Base-by-base conservation (phyloP, 2,888 invertebrate genomes). In the Rhamphomyia laevipes region DNA sequence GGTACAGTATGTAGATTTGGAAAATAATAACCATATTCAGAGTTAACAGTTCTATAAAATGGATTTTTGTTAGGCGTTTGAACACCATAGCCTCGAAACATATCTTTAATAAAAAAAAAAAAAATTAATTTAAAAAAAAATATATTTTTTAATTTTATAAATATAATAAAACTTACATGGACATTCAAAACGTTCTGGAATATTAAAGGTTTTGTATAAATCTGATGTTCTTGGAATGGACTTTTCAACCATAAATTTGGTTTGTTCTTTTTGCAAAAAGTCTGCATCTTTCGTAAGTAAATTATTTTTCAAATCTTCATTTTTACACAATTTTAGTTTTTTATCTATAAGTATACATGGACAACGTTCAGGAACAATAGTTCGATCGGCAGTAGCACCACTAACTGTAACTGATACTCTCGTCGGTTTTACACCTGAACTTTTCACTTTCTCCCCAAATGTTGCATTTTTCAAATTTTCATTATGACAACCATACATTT, bases 1-100 rank as follows among this genome's bases (percentile, higher is more conserved):
- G 70, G 68, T 41, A 69, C 65, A 17, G 69, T 69, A 16, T 64
- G 65, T 1, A 59, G 59, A 56, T 66, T 66, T 61, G 79, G 78
- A 2, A 80, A 72, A 60, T 78, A 85, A 76, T 84, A 83, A 31
- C 93, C 93, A 65, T 92, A 91, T 58, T 86, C 86, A 55, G 81
- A 81, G 18, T 86, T 78, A 41, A 84, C 81, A n/a, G 91, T 91
- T 52, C 82, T 77, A 67, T 91, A 94, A 71, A 88, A 84, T 0
- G 89, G 88, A 67, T 90, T 86, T 53, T 72, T 73, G n/a, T 74
- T 68, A 68, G 82, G 78, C 51, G 71, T 64, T 61, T 83, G 82
- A 52, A 75, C 71, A 6, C 88, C 87, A 64, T 92, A 92, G 9
- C 89, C 90, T 63, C 81, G 79, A 64, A 91, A 85, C 74, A 84